These are phyloP conservation scores for Drepana falcataria DNA, from an alignment of 2,888 invertebrate genomes.

Conservation along the genomic window DNA sequence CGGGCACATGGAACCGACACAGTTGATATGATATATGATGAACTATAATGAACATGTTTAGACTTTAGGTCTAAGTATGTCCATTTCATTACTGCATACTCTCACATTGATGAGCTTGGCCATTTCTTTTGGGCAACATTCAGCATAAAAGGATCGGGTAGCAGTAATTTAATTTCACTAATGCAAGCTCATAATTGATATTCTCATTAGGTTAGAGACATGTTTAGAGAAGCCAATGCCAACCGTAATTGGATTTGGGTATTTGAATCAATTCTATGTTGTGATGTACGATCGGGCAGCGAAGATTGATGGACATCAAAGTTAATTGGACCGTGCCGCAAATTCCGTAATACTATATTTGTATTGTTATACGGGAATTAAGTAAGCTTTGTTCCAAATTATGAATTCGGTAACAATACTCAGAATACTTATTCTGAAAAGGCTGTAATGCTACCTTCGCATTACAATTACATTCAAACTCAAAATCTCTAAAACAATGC, in stretches of 20 bases:
- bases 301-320: conserved; percentile 31
- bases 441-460: too few relatives aligned
- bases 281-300: conserved; percentile 24
- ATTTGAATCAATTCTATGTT: conserved; percentile 22
- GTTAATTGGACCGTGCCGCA: conserved; percentile 15
- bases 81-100: too few relatives aligned
- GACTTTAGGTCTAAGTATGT: too few relatives aligned
- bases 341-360: neutral
- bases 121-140: too few relatives aligned
- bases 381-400: neutral
- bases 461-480: too few relatives aligned
- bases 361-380: neutral
- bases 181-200: conserved; percentile 12
- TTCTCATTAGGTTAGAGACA: conserved; percentile 3
- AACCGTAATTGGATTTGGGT: conserved; percentile 30
- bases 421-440: too few relatives aligned
- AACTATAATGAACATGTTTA: too few relatives aligned
- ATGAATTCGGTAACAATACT: neutral
- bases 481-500: too few relatives aligned
- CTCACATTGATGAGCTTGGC: too few relatives aligned
- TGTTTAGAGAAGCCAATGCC: conserved; percentile 28
- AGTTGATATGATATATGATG: too few relatives aligned
- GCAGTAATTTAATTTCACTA: conserved; percentile 5
- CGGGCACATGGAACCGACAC: too few relatives aligned
- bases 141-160: too few relatives aligned